Base-by-base conservation (phyloP, 2,888 invertebrate genomes). In the Papilio demoleus region DNA sequence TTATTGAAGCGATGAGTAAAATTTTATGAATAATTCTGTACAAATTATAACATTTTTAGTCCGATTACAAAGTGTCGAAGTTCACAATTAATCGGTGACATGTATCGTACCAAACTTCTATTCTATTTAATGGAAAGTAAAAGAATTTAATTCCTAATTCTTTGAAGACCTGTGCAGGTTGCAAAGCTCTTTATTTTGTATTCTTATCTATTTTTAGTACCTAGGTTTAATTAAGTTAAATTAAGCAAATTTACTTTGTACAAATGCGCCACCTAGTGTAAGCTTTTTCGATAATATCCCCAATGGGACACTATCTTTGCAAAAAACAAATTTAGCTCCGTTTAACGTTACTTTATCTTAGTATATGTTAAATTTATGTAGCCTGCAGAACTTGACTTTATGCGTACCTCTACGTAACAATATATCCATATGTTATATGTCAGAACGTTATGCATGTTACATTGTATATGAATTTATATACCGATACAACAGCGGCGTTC, bases 381-480 rank as follows among this genome's bases (percentile, higher is more conserved):
- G 45, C 47, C 42, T 69, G 42, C 60, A 69, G 34, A 19, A 61
- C 31, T 68, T 60, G 38, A 59, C 45, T 65, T 64, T 64, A 69
- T 58, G 58, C 56, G 38, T 62, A 66, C 53, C 42, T 69, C 24
- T 56, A 56, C 50, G 62, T 60, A 56, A 22, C 61, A 40, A 40
- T 70, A 70, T 50, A 27, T 65, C 38, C n/a, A 34, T 69, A 60
- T 69, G 66, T 66, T 45, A 31, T 53, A 42, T n/a, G n/a, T n/a
- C n/a, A n/a, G n/a, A n/a, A n/a, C n/a, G n/a, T n/a, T n/a, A n/a
- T n/a, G 34, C 50, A 53, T 70, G 62, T 66, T 38, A 40, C 14
- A 59, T n/a, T n/a, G 14, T 67, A 59, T 63, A 63, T 70, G 22
- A 58, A 63, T 67, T 60, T 63, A 67, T 70, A 59, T 66, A 58